These are phyloP conservation scores for Corythaixoides concolor DNA, from an alignment of 2,113 vertebrate genomes.

Conservation along the genomic window DNA sequence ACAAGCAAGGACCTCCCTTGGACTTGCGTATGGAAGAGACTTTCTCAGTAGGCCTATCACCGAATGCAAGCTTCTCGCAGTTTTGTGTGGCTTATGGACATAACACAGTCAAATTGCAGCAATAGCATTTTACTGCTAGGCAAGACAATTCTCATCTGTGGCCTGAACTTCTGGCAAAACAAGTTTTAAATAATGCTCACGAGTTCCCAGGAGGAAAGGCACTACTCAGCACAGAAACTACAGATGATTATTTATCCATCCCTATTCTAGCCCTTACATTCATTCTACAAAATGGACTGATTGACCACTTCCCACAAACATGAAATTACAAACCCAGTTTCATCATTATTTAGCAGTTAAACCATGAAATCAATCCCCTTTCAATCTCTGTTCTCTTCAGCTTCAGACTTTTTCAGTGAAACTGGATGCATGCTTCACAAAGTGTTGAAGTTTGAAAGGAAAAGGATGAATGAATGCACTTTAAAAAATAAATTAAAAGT, in stretches of 20 bases:
- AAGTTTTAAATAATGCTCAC: neutral
- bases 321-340: neutral
- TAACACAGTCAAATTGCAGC: neutral
- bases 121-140: neutral
- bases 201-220: neutral
- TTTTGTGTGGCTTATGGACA: neutral
- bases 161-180: neutral
- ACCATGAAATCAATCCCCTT: neutral
- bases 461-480: neutral
- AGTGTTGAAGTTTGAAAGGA: neutral
- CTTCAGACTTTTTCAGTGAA: neutral
- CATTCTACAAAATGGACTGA: neutral
- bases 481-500: slow-evolving; percentile 1
- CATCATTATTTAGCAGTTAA: neutral
- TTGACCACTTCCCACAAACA: neutral
- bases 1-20: neutral
- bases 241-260: neutral
- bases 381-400: neutral
- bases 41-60: neutral
- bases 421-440: neutral
- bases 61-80: neutral
- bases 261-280: neutral
- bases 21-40: neutral
- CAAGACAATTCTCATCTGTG: neutral
- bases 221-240: neutral